These are phyloP conservation scores for Drosophila erecta DNA, from an alignment of 1,140 invertebrate genomes.

Conservation along the genomic window DNA sequence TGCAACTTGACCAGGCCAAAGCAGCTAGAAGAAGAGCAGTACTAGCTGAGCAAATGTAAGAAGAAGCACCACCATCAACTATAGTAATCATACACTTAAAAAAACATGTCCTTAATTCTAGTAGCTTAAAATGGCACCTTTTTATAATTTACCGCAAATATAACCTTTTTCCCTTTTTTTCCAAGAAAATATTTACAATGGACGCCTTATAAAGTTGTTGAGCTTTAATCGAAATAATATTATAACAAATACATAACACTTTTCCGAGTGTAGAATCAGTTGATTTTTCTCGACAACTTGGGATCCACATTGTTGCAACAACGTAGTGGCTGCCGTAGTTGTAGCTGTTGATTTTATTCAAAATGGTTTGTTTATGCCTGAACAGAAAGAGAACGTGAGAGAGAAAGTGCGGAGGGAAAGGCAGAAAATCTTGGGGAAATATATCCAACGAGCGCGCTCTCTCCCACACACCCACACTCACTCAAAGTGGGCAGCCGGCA, in stretches of 20 bases:
- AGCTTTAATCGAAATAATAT: too few relatives aligned
- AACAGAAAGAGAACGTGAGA: conserved; percentile 22
- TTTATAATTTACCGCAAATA: too few relatives aligned
- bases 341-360: conserved; percentile 76
- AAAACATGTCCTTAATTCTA: too few relatives aligned
- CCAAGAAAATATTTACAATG: too few relatives aligned
- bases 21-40: conserved; percentile 20
- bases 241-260: not conserved
- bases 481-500: conserved; percentile 9
- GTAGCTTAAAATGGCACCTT: too few relatives aligned
- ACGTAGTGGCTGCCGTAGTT: conserved; percentile 11
- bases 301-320: conserved; percentile 57
- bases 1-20: conserved; percentile 55
- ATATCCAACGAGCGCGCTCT: conserved; percentile 28
- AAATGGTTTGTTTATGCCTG: conserved; percentile 80
- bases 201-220: too few relatives aligned
- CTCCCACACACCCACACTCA: conserved; percentile 27
- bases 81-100: conserved; percentile 1
- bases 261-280: conserved; percentile 18
- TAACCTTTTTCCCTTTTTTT: too few relatives aligned
- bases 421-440: conserved; percentile 38
- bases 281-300: conserved; percentile 40
- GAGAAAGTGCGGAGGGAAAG: conserved; percentile 17
- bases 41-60: conserved; percentile 16
- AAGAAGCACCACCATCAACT: conserved; percentile 13